Conservation (phyloP, 2,113 vertebrate species). For the Myrmecophaga tridactyla region DNA sequence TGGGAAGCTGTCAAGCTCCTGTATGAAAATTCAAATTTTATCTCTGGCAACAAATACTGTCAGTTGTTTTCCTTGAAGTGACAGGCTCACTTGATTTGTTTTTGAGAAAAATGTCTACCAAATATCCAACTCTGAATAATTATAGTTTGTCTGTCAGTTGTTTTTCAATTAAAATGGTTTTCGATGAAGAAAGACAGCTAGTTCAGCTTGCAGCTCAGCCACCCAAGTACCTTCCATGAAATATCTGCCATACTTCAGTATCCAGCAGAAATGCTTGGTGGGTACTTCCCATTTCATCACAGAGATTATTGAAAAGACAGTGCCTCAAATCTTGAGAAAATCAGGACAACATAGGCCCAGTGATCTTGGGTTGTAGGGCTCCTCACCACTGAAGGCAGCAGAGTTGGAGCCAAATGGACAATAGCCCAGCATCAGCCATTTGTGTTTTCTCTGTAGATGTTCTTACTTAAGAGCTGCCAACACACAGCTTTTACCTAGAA, state of each 20-base stretch:
- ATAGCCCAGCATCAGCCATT: accelerated
- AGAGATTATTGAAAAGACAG: accelerated
- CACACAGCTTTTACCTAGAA: not conserved
- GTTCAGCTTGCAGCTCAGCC: not conserved
- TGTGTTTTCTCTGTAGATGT: accelerated
- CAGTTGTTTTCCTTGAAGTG: conserved; percentile 49
- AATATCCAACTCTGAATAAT: conserved; percentile 47
- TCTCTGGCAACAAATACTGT: conserved; percentile 41
- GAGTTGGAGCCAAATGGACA: accelerated
- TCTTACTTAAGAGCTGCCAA: not conserved
- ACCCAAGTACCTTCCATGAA: not conserved
- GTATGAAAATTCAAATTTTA: conserved; percentile 29
- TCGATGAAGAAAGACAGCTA: not conserved
- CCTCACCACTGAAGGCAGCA: accelerated
- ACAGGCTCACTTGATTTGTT: conserved; percentile 55
- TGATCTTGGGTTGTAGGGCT: accelerated
- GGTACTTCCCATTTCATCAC: not conserved
- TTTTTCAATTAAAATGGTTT: conserved; percentile 44
- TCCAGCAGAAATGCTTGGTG: not conserved
- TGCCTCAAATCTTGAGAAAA: too few species aligned
- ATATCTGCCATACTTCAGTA: accelerated
- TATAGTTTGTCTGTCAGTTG: conserved; percentile 47
- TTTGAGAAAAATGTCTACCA: conserved; percentile 58
- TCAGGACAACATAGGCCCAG: accelerated
- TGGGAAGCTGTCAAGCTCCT: conserved; percentile 45